Conservation (phyloP, 2,888 invertebrate genomes). For the Dimorphilus gyrociliatus region DNA sequence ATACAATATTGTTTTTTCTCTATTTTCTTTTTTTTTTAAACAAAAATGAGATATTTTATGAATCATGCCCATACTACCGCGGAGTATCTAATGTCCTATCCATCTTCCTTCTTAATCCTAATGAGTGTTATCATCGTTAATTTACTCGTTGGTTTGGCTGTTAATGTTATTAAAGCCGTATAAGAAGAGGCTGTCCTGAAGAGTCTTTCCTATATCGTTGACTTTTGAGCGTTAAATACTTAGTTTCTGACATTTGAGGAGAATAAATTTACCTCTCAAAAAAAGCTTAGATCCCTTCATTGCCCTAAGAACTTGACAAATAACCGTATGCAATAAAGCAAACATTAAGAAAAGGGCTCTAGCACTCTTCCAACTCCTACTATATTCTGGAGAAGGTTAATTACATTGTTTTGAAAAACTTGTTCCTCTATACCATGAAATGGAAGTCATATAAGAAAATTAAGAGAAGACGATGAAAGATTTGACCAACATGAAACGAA, state of each 20-base stretch:
- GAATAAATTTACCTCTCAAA: slow-evolving; percentile 20
- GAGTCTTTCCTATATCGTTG: slow-evolving; percentile 36
- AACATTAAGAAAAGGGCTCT: no score
- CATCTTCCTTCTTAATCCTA: slow-evolving; percentile 25
- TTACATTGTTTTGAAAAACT: not conserved
- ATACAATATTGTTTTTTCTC: no score
- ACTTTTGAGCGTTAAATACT: slow-evolving; percentile 27
- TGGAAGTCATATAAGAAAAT: slow-evolving; percentile 21
- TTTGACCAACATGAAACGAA: slow-evolving; percentile 17
- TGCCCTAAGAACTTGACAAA: not conserved
- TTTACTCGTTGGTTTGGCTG: slow-evolving; percentile 41
- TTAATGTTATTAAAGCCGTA: slow-evolving; percentile 43
- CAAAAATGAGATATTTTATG: slow-evolving; percentile 1
- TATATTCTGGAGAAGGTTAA: not conserved
- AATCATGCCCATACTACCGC: slow-evolving; percentile 13
- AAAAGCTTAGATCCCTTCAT: not conserved
- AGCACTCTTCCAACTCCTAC: no score
- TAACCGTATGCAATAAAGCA: no score
- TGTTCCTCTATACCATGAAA: slow-evolving; percentile 18
- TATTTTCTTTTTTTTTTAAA: no score
- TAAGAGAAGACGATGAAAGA: slow-evolving; percentile 21
- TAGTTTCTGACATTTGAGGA: slow-evolving; percentile 16
- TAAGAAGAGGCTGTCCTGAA: slow-evolving; percentile 41
- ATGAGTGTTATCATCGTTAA: slow-evolving; percentile 37
- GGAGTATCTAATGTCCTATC: slow-evolving; percentile 37